phyloP scores from a whole-genome alignment of 2,797 vertebrate species.

The Hypotaenidia philippensis region DNA sequence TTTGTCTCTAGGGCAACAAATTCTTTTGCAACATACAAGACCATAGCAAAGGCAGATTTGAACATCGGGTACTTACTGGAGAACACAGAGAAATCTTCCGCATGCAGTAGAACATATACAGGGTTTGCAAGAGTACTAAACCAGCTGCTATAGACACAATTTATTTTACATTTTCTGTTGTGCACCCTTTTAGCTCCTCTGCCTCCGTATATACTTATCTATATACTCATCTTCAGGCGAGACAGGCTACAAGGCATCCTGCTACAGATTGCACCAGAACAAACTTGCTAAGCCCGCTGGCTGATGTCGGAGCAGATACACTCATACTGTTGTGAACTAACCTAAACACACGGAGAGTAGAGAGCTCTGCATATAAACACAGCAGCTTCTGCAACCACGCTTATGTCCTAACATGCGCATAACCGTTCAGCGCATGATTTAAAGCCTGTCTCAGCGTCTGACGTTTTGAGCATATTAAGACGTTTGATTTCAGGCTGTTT shows the following conservation, averaged over 20 bases:
- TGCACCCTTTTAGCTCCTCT: not conserved
- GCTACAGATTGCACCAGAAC: not conserved
- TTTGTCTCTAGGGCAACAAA: not conserved
- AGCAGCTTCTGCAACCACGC: fast-evolving
- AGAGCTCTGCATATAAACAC: not conserved
- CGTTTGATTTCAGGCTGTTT: not conserved
- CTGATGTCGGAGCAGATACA: fast-evolving
- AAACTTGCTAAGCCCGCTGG: fast-evolving
- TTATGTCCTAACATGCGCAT: fast-evolving
- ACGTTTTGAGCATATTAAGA: fast-evolving
- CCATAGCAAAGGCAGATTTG: not conserved
- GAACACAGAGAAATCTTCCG: fast-evolving
- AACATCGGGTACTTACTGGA: not conserved
- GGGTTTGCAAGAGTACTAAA: not conserved
- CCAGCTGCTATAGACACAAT: fast-evolving
- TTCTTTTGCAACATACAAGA: not conserved
- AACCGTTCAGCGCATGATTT: fast-evolving
- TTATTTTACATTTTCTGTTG: not conserved
- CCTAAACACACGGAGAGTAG: not conserved
- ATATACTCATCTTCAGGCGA: too few species aligned
- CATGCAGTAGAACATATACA: fast-evolving
- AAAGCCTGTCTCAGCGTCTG: not conserved
- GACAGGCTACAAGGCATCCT: not conserved
- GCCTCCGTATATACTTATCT: fast-evolving
- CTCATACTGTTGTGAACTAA: fast-evolving